phyloP scores from a whole-genome alignment of 2,797 vertebrate species.

The Typhlichthys subterraneus region DNA sequence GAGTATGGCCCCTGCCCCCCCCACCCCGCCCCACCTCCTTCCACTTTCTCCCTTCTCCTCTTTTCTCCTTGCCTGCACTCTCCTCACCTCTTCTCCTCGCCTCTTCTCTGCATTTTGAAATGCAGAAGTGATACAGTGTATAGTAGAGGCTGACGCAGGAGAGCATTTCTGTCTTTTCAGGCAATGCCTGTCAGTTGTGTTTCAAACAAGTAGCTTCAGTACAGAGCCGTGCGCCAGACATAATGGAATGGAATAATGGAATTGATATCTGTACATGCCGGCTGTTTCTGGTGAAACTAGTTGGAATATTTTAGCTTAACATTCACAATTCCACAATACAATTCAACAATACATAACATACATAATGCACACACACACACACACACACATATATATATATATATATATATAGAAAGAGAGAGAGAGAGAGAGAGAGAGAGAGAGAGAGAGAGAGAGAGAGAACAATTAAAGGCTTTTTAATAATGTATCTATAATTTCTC shows the following conservation, averaged over 20 bases:
- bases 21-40: not conserved
- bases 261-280: not conserved
- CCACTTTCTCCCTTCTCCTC: constrained; percentile 1
- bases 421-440: not conserved
- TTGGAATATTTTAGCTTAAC: not conserved
- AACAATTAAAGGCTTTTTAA: no score
- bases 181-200: constrained; percentile 27
- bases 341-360: no score
- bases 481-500: no score
- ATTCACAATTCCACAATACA: no score
- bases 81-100: not conserved
- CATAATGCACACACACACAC: no score
- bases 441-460: no score
- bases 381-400: no score
- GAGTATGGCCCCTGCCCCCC: constrained; percentile 23
- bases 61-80: not conserved
- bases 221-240: constrained; percentile 16
- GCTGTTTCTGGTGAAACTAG: not conserved
- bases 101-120: constrained; percentile 13
- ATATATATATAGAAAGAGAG: not conserved
- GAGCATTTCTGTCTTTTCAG: constrained; percentile 22
- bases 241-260: constrained; percentile 3
- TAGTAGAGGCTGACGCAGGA: constrained; percentile 13
- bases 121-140: constrained; percentile 17
- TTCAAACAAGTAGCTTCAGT: constrained; percentile 16